Percentiles rank a stretch among this genome's conserved stretches.
Evolutionary conservation across 1,140 invertebrate genomes (phyloP).

Genomic region (Hylyphantes graminicola): DNA sequence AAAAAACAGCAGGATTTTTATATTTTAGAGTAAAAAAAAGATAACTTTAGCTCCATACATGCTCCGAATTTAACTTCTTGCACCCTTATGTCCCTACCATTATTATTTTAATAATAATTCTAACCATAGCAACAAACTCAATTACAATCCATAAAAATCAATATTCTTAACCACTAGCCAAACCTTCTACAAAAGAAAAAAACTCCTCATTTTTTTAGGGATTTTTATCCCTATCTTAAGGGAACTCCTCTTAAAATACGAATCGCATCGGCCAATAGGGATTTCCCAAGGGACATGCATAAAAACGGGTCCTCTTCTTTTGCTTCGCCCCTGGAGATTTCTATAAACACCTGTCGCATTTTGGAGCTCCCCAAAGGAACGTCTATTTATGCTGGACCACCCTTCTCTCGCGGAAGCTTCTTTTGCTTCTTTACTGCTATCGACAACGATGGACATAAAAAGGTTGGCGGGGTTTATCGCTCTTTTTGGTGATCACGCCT

Average conservation of each 20-base stretch:
- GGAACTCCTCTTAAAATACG: background rate
- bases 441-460: background rate
- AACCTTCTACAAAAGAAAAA: background rate
- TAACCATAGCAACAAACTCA: too few relatives aligned
- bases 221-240: slow-evolving; percentile 33
- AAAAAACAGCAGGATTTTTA: too few relatives aligned
- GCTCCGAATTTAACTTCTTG: too few relatives aligned
- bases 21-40: too few relatives aligned
- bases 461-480: background rate
- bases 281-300: slow-evolving; percentile 33
- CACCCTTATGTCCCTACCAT: too few relatives aligned
- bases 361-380: slow-evolving; percentile 5
- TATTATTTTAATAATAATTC: too few relatives aligned
- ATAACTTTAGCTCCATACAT: too few relatives aligned
- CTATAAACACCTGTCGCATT: slow-evolving; percentile 54
- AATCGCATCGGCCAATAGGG: slow-evolving; percentile 19
- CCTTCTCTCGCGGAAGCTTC: slow-evolving; percentile 19
- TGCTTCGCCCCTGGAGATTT: slow-evolving; percentile 25
- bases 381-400: slow-evolving; percentile 47
- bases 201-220: background rate
- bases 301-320: slow-evolving; percentile 34
- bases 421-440: slow-evolving; percentile 32
- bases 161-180: too few relatives aligned
- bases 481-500: too few relatives aligned
- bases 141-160: too few relatives aligned